Base-by-base conservation (phyloP, 2,797 vertebrate species). In the Melopsittacus undulatus region DNA sequence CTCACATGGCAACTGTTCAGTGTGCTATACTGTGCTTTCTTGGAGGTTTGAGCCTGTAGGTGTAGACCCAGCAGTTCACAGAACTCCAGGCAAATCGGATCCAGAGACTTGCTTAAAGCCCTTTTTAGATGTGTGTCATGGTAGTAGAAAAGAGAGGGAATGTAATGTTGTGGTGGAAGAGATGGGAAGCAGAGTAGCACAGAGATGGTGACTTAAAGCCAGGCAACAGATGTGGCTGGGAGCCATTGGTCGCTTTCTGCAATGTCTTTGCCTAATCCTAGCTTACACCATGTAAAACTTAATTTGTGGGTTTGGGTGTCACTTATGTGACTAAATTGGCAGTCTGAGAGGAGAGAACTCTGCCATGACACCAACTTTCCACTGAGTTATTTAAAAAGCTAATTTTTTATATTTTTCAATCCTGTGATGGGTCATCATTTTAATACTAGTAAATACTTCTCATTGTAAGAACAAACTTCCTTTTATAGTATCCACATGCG, bases 401-500 rank as follows among this genome's bases (percentile, higher is more conserved):
- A 49, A 72, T 68, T 87, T 83, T 63, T 63, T 38, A 11, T 91
- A 48, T 94, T 59, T 95, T 95, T 92, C 89, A 94, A 64, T 90
- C 79, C 83, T 70, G 42, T 77, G 91, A 95, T 94, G 93, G 89
- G 80, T 95, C 97, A 95, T 94, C 59, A 38, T 92, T 97, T 96
- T 83, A 94, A 90, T 32, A 45, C 78, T 74, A 45, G 48, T 94
- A 95, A 96, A 70, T 92, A 83, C 93, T 94, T 95, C 89, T 96
- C 82, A 88, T 75, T 91, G 89, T 96, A 96, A 97, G 97, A 96
- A 95, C 92, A 95, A 84, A 91, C 94, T 97, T 97, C 98, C 97
- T 97, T 98, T 98, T 98, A 97, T 97, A 98, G 97, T 92, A n/a
- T 94, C 80, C 79, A 59, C 88, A 85, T 63, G 27, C 54, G 92